phyloP scores from a whole-genome alignment of 1,140 invertebrate species.

The Drosophila pachea region DNA sequence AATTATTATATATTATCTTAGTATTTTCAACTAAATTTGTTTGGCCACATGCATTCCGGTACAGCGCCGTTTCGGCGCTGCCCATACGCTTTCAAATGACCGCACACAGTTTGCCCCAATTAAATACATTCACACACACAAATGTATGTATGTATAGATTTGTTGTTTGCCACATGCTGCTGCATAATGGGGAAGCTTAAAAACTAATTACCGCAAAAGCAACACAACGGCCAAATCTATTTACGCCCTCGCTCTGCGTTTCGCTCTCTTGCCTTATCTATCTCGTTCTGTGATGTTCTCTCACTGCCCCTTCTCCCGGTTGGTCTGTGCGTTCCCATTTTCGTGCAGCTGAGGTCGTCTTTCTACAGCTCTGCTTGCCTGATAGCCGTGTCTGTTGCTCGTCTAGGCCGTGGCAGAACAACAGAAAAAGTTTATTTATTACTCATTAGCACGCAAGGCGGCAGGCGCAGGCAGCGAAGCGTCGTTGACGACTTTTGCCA shows the following conservation, averaged over 20 bases:
- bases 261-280: constrained; percentile 1
- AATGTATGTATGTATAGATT: constrained; percentile 8
- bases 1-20: too few relatives aligned
- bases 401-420: constrained; percentile 49
- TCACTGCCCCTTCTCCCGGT: constrained; percentile 1
- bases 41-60: too few relatives aligned
- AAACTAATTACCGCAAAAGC: constrained; percentile 72
- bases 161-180: constrained; percentile 37
- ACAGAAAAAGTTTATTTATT: constrained; percentile 58
- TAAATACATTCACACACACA: not conserved
- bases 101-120: too few relatives aligned
- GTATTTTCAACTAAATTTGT: too few relatives aligned
- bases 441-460: constrained; percentile 76
- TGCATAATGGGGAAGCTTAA: constrained; percentile 71
- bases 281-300: constrained; percentile 3
- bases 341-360: constrained; percentile 15
- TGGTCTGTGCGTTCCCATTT: not conserved
- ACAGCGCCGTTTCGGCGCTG: too few relatives aligned
- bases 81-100: too few relatives aligned
- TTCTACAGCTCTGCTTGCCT: constrained; percentile 60
- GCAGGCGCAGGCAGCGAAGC: constrained; percentile 25
- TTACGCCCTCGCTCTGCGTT: constrained; percentile 7
- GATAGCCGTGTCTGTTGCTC: constrained; percentile 56
- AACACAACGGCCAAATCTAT: constrained; percentile 56
- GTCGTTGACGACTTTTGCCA: constrained; percentile 52